These are phyloP conservation scores for Chymomyza fuscimana DNA, from an alignment of 2,888 invertebrate species.

Conservation along the genomic window DNA sequence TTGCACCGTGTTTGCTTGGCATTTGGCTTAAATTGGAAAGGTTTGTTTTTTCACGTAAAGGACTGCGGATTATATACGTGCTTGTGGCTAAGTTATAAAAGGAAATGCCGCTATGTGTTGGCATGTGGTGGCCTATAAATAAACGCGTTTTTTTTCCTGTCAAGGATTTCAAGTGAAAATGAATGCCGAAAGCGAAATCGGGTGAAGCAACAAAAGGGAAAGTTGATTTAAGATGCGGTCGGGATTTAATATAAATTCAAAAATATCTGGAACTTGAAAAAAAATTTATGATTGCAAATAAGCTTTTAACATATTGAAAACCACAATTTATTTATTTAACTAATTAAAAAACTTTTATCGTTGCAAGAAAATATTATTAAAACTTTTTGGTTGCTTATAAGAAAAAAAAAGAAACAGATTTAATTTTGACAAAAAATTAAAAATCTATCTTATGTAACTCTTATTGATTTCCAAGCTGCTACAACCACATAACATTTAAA, in stretches of 20 bases:
- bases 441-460: too few relatives aligned
- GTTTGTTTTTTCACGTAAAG: constrained; percentile 21
- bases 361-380: neutral
- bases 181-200: constrained; percentile 12
- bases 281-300: neutral
- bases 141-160: constrained; percentile 26
- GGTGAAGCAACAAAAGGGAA: neutral
- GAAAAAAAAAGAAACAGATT: too few relatives aligned
- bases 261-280: constrained; percentile 31
- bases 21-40: constrained; percentile 22
- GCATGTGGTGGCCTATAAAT: constrained; percentile 54
- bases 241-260: constrained; percentile 50
- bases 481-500: too few relatives aligned
- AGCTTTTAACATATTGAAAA: neutral
- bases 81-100: constrained; percentile 45
- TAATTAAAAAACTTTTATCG: neutral
- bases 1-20: constrained; percentile 50
- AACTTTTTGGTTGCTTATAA: too few relatives aligned
- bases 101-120: constrained; percentile 33
- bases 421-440: too few relatives aligned
- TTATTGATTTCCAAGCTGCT: too few relatives aligned
- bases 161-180: constrained; percentile 16
- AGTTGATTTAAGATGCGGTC: neutral
- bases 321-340: neutral
- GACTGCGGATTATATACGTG: constrained; percentile 37